Evolutionary conservation across 2,888 invertebrate species (phyloP), one percentile per base, ranked within the genome.

Genomic region (Sphinx pinastri): DNA sequence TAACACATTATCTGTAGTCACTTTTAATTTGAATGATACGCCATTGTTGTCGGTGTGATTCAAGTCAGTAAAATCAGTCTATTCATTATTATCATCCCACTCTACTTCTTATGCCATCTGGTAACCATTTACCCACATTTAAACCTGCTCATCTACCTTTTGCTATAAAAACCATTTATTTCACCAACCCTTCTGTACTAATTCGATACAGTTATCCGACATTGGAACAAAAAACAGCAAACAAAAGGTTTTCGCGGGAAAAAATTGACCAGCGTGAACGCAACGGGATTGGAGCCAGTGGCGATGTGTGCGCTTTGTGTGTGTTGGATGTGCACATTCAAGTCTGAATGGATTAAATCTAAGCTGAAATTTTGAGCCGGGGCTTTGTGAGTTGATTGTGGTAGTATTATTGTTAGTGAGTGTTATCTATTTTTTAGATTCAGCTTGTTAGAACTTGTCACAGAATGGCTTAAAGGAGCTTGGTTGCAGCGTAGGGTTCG

Each of bases 201-300:
- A 59, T 51, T 68, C 38, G 12, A 31, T 59, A 72, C 73, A 70
- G 71, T 63, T 69, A 70, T 71, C 69, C 71, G 55, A 70, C 68
- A 52, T 59, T 60, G 38, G 59, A 8, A 69, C 70, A 73, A 75
- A 77, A 74, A 71, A 67, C 71, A 74, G 74, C 70, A 74, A 76
- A 76, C 76, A 77, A 78, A 74, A 74, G 75, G 73, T 67, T 70
- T 73, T 72, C 58, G 19, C 66, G 31, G 66, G 55, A 70, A 76
- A 78, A 75, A 77, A 75, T 70, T 70, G 70, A 68, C 59, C 68
- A 68, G 59, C 59, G 68, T 51, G 59, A 59, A 68, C 68, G 68
- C 51, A 59, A 68, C 68, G 51, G 52, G 59, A 68, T 68, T 60
- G 59, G 68, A 60, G 67, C 54, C 54, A 60, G 68, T 58, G 31